These are phyloP conservation scores for Brassicogethes aeneus DNA, from an alignment of 2,888 invertebrate genomes.

Conservation along the genomic window DNA sequence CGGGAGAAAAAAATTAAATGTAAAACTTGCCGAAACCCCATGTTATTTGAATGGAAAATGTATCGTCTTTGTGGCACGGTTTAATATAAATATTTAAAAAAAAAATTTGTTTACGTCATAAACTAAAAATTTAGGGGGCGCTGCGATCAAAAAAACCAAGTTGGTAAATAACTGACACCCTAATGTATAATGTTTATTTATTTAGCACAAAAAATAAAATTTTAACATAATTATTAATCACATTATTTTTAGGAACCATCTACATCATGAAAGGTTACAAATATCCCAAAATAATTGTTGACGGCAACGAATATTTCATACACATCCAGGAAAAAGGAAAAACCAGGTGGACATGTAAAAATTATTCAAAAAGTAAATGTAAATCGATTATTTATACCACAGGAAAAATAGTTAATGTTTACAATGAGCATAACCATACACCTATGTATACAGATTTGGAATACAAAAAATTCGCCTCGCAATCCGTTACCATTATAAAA, in stretches of 20 bases:
- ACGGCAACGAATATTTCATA: constrained; percentile 10
- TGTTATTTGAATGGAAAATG: no score
- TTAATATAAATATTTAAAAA: neutral
- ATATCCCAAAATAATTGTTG: constrained; percentile 14
- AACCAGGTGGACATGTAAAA: constrained; percentile 16
- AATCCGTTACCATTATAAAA: constrained; percentile 13
- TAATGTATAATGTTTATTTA: neutral
- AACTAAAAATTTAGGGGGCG: no score
- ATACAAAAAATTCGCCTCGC: constrained; percentile 9
- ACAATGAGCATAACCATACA: constrained; percentile 12
- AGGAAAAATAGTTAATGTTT: constrained; percentile 13
- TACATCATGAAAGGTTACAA: constrained; percentile 12
- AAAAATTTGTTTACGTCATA: no score
- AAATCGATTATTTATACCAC: constrained; percentile 13
- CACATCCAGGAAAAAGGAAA: constrained; percentile 8
- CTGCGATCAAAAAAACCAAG: no score
- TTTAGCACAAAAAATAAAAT: no score
- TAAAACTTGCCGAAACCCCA: no score
- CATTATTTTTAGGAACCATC: constrained; percentile 13
- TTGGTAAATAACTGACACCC: no score
- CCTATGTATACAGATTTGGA: constrained; percentile 3
- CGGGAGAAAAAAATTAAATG: no score
- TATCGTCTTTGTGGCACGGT: neutral
- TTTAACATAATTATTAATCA: no score
- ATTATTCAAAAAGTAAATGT: constrained; percentile 13